phyloP scores from a whole-genome alignment of 2,797 vertebrate species.

The Aplochiton taeniatus region DNA sequence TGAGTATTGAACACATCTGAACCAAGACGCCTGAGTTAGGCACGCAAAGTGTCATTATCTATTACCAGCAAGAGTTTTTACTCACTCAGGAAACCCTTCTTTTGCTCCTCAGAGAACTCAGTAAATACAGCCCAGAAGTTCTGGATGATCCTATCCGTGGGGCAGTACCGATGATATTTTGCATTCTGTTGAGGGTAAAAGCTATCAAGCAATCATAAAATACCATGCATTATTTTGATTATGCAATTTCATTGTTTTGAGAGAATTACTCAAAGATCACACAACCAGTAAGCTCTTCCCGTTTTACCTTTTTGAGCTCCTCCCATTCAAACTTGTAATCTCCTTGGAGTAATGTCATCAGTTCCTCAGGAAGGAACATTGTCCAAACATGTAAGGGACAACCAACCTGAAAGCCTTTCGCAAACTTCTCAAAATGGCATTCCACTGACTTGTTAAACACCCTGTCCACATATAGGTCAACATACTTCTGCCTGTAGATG shows the following conservation, averaged over 20 bases:
- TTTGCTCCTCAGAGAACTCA: slow-evolving; percentile 61
- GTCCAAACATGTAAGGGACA: slow-evolving; percentile 54
- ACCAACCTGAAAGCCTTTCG: slow-evolving; percentile 55
- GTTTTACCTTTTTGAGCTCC: slow-evolving; percentile 79
- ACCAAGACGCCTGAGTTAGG: background rate
- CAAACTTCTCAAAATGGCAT: slow-evolving; percentile 59
- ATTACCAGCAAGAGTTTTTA: background rate
- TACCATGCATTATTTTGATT: background rate
- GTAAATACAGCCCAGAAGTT: slow-evolving; percentile 75
- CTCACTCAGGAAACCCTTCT: slow-evolving; percentile 75
- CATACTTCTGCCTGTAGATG: slow-evolving; percentile 66
- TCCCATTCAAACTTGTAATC: slow-evolving; percentile 56
- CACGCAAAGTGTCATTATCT: background rate
- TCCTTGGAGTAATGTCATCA: slow-evolving; percentile 60
- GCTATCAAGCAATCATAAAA: background rate
- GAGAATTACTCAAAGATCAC: no score
- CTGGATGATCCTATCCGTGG: slow-evolving; percentile 57
- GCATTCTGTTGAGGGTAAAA: slow-evolving; percentile 51
- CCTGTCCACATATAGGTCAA: slow-evolving; percentile 69
- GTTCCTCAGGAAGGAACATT: slow-evolving; percentile 81
- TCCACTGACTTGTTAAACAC: slow-evolving; percentile 55
- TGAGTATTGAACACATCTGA: background rate
- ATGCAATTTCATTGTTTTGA: background rate
- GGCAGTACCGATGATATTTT: background rate
- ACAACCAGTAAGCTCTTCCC: no score